Conservation (phyloP, 1,140 invertebrate species). For the Ptiloglossa arizonensis region DNA sequence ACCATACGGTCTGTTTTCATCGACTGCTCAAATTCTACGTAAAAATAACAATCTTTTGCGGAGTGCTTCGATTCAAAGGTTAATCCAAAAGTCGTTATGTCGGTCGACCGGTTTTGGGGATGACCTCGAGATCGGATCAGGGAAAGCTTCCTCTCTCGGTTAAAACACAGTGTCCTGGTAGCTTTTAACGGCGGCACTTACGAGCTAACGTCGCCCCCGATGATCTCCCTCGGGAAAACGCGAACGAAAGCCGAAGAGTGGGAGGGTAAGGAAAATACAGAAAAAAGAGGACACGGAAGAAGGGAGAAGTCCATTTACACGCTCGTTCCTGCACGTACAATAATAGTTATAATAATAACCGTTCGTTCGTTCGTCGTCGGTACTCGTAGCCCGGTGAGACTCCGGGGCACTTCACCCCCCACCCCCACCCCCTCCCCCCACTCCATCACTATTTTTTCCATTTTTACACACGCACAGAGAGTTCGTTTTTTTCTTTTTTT, state of each 20-base stretch:
- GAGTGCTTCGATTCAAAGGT: not conserved
- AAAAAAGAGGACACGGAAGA: conserved; percentile 11
- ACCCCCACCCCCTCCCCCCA: not conserved
- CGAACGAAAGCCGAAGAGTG: not conserved
- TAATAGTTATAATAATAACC: conserved; percentile 36
- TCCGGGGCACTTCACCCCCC: not conserved
- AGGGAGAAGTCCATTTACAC: conserved; percentile 27
- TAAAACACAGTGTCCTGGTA: not conserved
- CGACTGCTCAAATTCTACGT: too few relatives aligned
- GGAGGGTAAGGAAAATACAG: not conserved
- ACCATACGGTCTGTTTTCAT: too few relatives aligned
- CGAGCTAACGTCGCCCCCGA: not conserved
- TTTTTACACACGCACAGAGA: not conserved
- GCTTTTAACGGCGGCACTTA: not conserved
- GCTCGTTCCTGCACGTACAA: conserved; percentile 10
- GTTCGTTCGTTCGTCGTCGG: conserved; percentile 17
- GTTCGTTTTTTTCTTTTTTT: not conserved
- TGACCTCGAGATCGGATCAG: not conserved
- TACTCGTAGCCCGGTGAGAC: conserved; percentile 1
- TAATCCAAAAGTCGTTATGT: not conserved
- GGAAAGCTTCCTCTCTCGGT: not conserved
- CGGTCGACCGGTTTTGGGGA: too few relatives aligned
- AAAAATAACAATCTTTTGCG: not conserved
- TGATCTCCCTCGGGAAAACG: not conserved
- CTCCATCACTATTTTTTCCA: not conserved